These are phyloP conservation scores for Lamprologus speciosus DNA, from an alignment of 2,113 vertebrate genomes.

Conservation along the genomic window DNA sequence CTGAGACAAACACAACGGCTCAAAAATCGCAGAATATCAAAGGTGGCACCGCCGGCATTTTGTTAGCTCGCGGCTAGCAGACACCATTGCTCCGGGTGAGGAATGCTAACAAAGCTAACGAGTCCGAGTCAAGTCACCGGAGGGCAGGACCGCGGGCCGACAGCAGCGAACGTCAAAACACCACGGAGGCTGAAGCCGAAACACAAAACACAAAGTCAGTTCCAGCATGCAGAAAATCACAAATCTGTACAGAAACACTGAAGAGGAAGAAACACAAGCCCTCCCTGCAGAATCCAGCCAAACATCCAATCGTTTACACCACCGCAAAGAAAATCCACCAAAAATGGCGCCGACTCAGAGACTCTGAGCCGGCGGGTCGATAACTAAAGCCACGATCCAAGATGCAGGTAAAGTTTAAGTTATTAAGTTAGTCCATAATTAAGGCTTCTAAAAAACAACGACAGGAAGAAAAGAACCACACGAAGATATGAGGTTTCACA, in stretches of 20 bases:
- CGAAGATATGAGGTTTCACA: not conserved
- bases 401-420: not conserved
- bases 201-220: conserved; percentile 45
- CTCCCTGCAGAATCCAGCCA: not conserved
- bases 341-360: not conserved
- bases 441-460: not conserved
- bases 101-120: conserved; percentile 1
- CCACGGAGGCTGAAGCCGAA: not conserved
- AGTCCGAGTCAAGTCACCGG: not conserved
- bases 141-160: not conserved
- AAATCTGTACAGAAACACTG: conserved; percentile 16
- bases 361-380: not conserved
- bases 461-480: not conserved
- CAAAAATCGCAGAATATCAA: conserved; percentile 31
- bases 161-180: not conserved
- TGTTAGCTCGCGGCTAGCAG: conserved; percentile 21
- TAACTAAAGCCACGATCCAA: not conserved
- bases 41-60: not conserved
- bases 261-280: conserved; percentile 21
- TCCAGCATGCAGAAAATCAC: conserved; percentile 50
- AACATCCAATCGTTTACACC: not conserved
- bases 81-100: not conserved
- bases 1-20: conserved; percentile 33
- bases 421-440: not conserved
- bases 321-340: not conserved